Evolutionary conservation across 2,113 vertebrate genomes (phyloP).

Genomic region (Caloenas nicobarica): DNA sequence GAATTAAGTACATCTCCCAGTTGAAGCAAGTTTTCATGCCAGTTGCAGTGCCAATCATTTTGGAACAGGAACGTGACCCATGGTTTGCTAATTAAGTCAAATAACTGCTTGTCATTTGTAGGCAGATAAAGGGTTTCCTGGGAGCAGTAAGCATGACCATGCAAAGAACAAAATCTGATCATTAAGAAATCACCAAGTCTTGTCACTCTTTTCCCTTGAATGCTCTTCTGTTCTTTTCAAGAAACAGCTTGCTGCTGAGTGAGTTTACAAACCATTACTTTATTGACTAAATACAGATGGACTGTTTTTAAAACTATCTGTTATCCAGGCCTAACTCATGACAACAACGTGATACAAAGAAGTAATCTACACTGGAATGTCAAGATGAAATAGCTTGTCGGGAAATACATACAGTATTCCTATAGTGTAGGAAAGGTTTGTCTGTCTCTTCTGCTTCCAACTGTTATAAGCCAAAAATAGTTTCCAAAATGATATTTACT

Average conservation of each 20-base stretch:
- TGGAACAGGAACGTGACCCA: conserved; percentile 1
- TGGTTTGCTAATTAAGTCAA: conserved; percentile 34
- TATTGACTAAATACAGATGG: conserved; percentile 56
- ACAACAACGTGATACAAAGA: conserved; percentile 4
- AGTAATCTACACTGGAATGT: conserved; percentile 21
- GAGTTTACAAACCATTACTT: conserved; percentile 49
- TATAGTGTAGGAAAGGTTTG: background rate
- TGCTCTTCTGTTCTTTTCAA: conserved; percentile 24
- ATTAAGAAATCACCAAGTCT: conserved; percentile 32
- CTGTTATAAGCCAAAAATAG: background rate
- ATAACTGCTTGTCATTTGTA: conserved; percentile 5
- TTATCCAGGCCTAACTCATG: conserved; percentile 37
- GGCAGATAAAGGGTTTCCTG: conserved; percentile 14
- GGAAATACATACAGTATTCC: background rate
- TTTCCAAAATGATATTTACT: background rate
- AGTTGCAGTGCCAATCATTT: background rate
- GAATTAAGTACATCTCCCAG: background rate
- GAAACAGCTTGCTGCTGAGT: conserved; percentile 25
- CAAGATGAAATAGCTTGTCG: conserved; percentile 32
- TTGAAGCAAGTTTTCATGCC: background rate
- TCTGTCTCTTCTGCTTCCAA: background rate
- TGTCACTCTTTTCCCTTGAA: conserved; percentile 23
- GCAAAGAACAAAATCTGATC: conserved; percentile 22
- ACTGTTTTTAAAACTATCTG: conserved; percentile 34
- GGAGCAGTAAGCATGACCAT: conserved; percentile 7